Conservation (phyloP, 2,888 invertebrate species). For the Caenorhabditis plicata region DNA sequence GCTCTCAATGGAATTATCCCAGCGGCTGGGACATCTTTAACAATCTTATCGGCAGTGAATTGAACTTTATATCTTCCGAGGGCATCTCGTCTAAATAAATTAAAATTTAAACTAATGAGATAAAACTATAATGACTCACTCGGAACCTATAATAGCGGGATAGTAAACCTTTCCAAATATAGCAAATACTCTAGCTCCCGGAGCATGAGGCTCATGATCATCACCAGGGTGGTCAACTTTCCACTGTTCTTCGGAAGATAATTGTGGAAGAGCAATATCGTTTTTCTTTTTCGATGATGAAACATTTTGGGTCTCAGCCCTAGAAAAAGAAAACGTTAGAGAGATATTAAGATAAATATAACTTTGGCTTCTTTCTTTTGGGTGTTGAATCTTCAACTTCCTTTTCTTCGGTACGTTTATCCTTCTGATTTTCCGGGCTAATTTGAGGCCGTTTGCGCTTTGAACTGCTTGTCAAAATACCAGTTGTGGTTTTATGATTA, state of each 20-base stretch:
- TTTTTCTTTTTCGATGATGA: conserved; percentile 17
- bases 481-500: conserved; percentile 5
- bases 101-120: neutral
- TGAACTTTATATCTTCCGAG: conserved; percentile 57
- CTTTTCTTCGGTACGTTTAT: conserved; percentile 4
- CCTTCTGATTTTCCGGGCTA: conserved; percentile 3
- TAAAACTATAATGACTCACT: conserved; percentile 9
- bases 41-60: conserved; percentile 55
- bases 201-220: conserved; percentile 38
- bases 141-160: conserved; percentile 53
- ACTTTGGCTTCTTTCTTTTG: neutral
- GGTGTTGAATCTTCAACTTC: conserved; percentile 6
- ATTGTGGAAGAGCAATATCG: conserved; percentile 8
- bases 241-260: conserved; percentile 50
- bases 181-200: conserved; percentile 61
- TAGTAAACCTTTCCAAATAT: conserved; percentile 58
- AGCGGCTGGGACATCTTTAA: conserved; percentile 51
- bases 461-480: neutral
- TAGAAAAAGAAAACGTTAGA: too few relatives aligned
- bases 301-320: neutral
- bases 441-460: too few relatives aligned
- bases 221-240: conserved; percentile 52
- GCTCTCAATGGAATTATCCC: conserved; percentile 57
- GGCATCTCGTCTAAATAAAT: conserved; percentile 46
- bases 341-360: too few relatives aligned